Conservation (phyloP, 2,113 vertebrate species). For the Pseudonaja textilis region DNA sequence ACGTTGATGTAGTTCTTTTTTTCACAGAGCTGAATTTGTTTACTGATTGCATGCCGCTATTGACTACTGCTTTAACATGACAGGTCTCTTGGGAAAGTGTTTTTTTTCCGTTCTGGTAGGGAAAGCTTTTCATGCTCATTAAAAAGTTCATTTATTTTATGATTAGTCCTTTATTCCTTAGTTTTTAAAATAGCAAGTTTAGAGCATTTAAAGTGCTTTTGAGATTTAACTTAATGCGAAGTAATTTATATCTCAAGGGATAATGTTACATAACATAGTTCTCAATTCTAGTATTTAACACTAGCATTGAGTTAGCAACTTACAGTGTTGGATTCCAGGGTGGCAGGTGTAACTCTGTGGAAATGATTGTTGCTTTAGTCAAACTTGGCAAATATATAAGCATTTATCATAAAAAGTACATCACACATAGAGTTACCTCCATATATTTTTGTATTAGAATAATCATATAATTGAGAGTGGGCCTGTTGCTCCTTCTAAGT, state of each 20-base stretch:
- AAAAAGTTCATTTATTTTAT: slow-evolving; percentile 44
- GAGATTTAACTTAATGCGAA: slow-evolving; percentile 35
- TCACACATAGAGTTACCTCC: too few species aligned
- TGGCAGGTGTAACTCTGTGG: not conserved
- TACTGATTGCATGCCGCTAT: slow-evolving; percentile 83
- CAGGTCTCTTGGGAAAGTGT: slow-evolving; percentile 71
- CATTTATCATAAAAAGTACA: not conserved
- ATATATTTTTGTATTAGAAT: not conserved
- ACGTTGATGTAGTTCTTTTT: slow-evolving; percentile 78
- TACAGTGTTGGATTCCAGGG: not conserved
- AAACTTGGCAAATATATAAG: not conserved
- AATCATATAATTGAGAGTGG: not conserved
- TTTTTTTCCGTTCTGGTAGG: slow-evolving; percentile 59
- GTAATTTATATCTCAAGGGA: slow-evolving; percentile 46
- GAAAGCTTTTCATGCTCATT: slow-evolving; percentile 54
- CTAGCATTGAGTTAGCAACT: not conserved
- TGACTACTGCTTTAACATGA: slow-evolving; percentile 84
- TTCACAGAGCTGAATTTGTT: slow-evolving; percentile 87
- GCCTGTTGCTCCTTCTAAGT: not conserved
- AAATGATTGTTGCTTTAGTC: not conserved
- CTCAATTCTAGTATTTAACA: not conserved
- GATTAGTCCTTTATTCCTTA: slow-evolving; percentile 19
- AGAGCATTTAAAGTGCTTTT: slow-evolving; percentile 37
- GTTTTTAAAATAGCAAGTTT: slow-evolving; percentile 40
- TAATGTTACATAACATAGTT: slow-evolving; percentile 17